Conservation (phyloP, 2,113 vertebrate genomes). For the Corynorhinus townsendii region DNA sequence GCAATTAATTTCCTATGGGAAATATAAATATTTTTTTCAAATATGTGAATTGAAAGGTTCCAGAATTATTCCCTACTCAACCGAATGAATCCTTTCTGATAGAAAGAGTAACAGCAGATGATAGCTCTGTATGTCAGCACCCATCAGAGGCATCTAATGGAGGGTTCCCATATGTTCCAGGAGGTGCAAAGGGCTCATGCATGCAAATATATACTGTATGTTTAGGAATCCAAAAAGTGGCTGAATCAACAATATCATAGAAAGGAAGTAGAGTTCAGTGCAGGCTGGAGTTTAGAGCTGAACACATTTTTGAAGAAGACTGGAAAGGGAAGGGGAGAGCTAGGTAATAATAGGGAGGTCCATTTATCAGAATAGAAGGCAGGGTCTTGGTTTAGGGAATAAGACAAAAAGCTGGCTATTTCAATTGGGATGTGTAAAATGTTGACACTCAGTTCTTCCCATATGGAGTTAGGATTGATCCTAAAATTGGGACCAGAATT, state of each 20-base stretch:
- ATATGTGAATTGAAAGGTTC: not conserved
- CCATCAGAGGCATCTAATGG: not conserved
- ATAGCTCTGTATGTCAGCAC: not conserved
- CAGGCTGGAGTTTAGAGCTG: not conserved
- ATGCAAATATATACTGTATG: too few species aligned
- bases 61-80: not conserved
- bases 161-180: not conserved
- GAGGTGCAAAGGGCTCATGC: not conserved
- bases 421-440: not conserved
- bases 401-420: not conserved
- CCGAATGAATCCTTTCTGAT: not conserved
- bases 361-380: not conserved
- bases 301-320: not conserved
- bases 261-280: not conserved
- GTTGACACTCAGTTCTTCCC: not conserved
- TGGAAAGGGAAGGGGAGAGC: not conserved
- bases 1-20: not conserved
- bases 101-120: not conserved
- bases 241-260: not conserved
- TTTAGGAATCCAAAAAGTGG: not conserved
- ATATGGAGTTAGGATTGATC: not conserved
- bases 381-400: not conserved
- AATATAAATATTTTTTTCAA: not conserved
- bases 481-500: not conserved
- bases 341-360: not conserved